Base-by-base conservation (phyloP, 35 echinoderm and acorn worm species). In the Heliocidaris erythrogramma region DNA sequence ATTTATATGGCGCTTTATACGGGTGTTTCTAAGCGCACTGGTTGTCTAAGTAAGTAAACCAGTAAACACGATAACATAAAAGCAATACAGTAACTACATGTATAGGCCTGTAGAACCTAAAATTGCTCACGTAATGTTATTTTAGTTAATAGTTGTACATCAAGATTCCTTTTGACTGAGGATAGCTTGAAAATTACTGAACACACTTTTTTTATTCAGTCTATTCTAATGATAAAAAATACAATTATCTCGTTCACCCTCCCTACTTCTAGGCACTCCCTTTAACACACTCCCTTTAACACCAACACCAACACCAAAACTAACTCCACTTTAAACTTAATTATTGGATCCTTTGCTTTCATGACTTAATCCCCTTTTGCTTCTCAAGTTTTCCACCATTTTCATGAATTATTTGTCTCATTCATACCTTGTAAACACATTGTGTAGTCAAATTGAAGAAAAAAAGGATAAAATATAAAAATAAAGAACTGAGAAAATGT, bases 381-480 rank as follows among this genome's bases (percentile, higher is more conserved):
- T 78, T 78, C 65, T 78, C 65, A 78, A 78, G 65, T 78, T 78
- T 78, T 78, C 65, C 65, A 78, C 65, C 18, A 78, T 78, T 78
- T 78, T 78, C 65, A 78, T 78, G 65, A 78, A 78, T 78, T 78
- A 78, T 27, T 18, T 78, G 65, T 78, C 65, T 78, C 65, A 78
- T 78, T 78, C 65, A 78, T 78, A 78, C 65, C 27, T 78, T 78
- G 65, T 78, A 78, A 78, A 27, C 65, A 78, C 65, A 78, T 78
- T 78, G 65, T 78, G 65, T 78, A 78, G 65, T 78, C 65, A 78
- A 78, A n/a, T 78, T 21, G 65, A 78, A 78, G 27, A 78, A 42
- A 78, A 42, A 42, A 42, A 42, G 35, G 3, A 42, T 42, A 42
- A 42, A 42, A 42, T 1, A 42, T 42, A 42, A 42, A 78, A 78